Conservation (phyloP, 2,888 invertebrate genomes). For the Eilema griseolum region DNA sequence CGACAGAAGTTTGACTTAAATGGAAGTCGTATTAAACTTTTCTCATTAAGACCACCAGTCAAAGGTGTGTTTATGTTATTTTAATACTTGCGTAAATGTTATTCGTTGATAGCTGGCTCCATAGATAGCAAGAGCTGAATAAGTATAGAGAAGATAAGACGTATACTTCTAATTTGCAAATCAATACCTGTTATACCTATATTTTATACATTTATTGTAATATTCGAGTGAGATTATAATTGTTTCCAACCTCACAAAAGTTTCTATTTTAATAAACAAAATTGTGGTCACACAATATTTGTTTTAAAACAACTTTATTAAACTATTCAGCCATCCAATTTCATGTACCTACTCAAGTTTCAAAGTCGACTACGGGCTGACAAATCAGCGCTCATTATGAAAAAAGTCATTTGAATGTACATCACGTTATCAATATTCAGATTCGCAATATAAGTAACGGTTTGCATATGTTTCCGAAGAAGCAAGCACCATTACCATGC, state of each 20-base stretch:
- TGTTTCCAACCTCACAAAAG: constrained; percentile 17
- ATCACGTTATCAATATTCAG: constrained; percentile 71
- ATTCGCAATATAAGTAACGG: constrained; percentile 73
- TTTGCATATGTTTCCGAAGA: constrained; percentile 66
- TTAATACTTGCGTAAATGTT: constrained; percentile 78
- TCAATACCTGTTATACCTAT: constrained; percentile 13
- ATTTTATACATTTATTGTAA: constrained; percentile 13
- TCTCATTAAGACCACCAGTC: constrained; percentile 85
- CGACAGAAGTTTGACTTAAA: constrained; percentile 84
- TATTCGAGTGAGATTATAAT: constrained; percentile 23
- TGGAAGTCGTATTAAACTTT: constrained; percentile 85
- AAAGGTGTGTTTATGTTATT: constrained; percentile 85
- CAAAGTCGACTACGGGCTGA: constrained; percentile 17
- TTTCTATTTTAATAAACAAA: constrained; percentile 24
- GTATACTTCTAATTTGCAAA: constrained; percentile 16
- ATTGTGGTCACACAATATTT: constrained; percentile 17
- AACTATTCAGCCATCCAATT: not conserved
- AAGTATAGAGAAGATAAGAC: constrained; percentile 27
- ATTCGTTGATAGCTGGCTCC: constrained; percentile 56
- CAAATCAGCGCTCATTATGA: constrained; percentile 53
- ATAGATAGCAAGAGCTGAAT: constrained; percentile 39
- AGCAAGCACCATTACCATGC: constrained; percentile 66
- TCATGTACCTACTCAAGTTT: not conserved
- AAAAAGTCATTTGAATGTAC: constrained; percentile 65
- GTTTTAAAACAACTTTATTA: constrained; percentile 14